Conservation (phyloP, 2,888 invertebrate species). For the Ophion ventricosus region DNA sequence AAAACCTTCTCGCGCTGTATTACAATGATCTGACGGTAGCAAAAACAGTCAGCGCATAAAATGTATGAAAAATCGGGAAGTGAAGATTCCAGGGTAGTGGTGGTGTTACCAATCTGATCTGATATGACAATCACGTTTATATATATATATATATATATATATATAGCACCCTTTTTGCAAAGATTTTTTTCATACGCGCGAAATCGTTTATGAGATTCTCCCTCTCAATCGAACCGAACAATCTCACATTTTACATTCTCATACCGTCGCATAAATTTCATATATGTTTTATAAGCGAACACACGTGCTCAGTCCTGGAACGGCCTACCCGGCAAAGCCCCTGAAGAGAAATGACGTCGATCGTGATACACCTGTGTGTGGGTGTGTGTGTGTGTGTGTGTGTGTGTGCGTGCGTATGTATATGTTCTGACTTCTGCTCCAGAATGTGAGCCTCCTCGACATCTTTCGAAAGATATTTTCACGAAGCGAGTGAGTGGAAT, state of each 20-base stretch:
- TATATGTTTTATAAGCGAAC: slow-evolving; percentile 61
- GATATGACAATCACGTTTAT: too few species aligned
- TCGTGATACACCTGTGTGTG: slow-evolving; percentile 23
- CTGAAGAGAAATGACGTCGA: slow-evolving; percentile 57
- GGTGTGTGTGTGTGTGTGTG: background rate
- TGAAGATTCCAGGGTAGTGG: too few species aligned
- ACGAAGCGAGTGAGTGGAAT: slow-evolving; percentile 52
- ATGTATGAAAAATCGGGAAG: too few species aligned
- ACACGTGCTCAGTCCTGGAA: slow-evolving; percentile 24
- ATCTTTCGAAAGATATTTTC: slow-evolving; percentile 55
- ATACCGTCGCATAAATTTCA: slow-evolving; percentile 61
- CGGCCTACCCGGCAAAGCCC: slow-evolving; percentile 38
- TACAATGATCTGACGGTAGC: too few species aligned
- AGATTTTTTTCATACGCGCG: slow-evolving; percentile 47
- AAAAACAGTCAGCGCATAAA: too few species aligned
- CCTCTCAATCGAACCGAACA: slow-evolving; percentile 58
- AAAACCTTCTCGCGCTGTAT: too few species aligned
- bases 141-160: too few species aligned
- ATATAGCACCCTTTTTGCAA: too few species aligned
- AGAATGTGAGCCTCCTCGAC: slow-evolving; percentile 30
- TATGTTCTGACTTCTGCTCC: background rate
- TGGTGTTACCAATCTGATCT: too few species aligned
- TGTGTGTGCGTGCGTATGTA: background rate
- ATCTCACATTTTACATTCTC: slow-evolving; percentile 62
- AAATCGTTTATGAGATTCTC: slow-evolving; percentile 62